phyloP scores from a whole-genome alignment of 1,140 invertebrate species.

The Pogonognathellus flavescens region DNA sequence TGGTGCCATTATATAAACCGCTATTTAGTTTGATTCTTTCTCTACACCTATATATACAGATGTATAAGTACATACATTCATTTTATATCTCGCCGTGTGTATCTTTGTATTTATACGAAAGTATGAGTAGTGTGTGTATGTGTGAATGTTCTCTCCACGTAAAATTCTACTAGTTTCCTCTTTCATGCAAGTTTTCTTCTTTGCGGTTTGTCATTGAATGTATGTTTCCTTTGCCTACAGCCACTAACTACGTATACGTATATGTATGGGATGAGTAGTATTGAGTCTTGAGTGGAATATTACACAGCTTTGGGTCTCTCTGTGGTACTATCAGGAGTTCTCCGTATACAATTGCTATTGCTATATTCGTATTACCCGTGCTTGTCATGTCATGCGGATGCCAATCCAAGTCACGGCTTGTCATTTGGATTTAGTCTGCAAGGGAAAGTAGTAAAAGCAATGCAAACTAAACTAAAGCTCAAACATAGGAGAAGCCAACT shows the following conservation, averaged over 20 bases:
- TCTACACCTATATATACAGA: no score
- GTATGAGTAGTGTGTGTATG: no score
- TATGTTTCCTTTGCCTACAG: background rate
- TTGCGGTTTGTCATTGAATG: background rate
- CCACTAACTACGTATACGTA: background rate
- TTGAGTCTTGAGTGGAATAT: slow-evolving; percentile 8
- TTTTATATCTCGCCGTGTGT: no score
- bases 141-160: no score
- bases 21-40: no score
- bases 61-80: no score
- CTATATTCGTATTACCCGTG: background rate
- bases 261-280: slow-evolving; percentile 1
- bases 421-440: slow-evolving; percentile 7
- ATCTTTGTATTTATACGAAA: no score
- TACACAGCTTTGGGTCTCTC: no score
- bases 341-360: slow-evolving; percentile 2
- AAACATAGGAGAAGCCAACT: background rate
- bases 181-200: background rate
- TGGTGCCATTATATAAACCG: no score
- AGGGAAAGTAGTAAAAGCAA: background rate
- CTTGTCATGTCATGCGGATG: background rate
- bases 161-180: no score
- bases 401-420: slow-evolving; percentile 13
- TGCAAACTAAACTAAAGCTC: background rate
- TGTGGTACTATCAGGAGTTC: background rate